Evolutionary conservation across 2,113 vertebrate genomes (phyloP).

Genomic region (Enhydra lutris): DNA sequence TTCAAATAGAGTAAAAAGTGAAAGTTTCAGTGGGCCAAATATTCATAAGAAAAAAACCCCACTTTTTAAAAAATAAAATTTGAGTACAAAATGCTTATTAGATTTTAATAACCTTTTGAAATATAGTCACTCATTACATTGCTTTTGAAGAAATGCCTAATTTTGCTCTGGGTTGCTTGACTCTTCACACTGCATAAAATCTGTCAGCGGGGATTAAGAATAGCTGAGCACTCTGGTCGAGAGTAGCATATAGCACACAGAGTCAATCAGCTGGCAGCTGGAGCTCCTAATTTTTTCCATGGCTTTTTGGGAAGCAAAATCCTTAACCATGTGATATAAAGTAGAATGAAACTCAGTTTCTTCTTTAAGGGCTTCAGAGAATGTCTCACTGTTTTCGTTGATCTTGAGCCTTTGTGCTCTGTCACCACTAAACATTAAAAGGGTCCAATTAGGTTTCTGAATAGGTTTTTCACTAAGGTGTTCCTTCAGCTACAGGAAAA

Average conservation of each 20-base stretch:
- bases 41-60: not conserved
- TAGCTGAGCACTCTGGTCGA: conserved; percentile 86
- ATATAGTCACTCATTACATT: conserved; percentile 27
- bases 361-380: conserved; percentile 84
- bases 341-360: conserved; percentile 91
- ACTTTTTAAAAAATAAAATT: conserved; percentile 28
- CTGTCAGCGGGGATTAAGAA: conserved; percentile 71
- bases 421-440: conserved; percentile 86
- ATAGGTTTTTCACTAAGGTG: conserved; percentile 43
- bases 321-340: conserved; percentile 90
- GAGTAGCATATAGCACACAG: conserved; percentile 85
- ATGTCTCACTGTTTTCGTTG: conserved; percentile 81
- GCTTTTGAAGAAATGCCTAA: conserved; percentile 21
- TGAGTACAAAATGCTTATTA: conserved; percentile 21
- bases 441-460: conserved; percentile 74
- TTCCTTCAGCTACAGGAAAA: conserved; percentile 84
- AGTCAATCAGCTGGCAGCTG: conserved; percentile 79
- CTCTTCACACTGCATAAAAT: not conserved
- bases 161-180: not conserved
- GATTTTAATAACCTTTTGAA: not conserved
- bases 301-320: conserved; percentile 79
- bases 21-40: not conserved
- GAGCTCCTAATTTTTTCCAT: conserved; percentile 62
- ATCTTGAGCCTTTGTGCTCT: conserved; percentile 86
- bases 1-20: conserved; percentile 60